phyloP scores from a whole-genome alignment of 2,797 vertebrate species.

The Clarias platycephalus region DNA sequence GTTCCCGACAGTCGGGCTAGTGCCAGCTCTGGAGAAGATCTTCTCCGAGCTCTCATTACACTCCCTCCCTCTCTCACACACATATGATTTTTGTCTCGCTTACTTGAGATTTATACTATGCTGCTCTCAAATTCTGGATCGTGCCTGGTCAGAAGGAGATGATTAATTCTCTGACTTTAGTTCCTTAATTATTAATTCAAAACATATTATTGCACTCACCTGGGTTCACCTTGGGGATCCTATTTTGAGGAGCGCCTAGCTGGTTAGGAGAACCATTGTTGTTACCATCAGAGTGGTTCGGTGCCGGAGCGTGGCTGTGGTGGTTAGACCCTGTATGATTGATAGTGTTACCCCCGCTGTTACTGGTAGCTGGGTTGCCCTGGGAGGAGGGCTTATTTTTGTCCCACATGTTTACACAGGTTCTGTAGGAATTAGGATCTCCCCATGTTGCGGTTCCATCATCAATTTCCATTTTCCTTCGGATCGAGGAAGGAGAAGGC shows the following conservation, averaged over 20 bases:
- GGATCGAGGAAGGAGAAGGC: constrained; percentile 93
- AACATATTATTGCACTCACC: constrained; percentile 70
- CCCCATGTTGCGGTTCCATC: constrained; percentile 99
- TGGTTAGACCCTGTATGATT: constrained; percentile 74
- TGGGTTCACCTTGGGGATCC: constrained; percentile 87
- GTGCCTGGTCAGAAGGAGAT: background rate
- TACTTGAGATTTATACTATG: background rate
- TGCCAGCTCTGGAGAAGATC: background rate
- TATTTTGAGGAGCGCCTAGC: constrained; percentile 80
- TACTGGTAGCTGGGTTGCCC: constrained; percentile 75
- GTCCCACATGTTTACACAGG: constrained; percentile 97
- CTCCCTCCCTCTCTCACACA: background rate
- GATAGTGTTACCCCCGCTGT: constrained; percentile 66
- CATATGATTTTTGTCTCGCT: background rate
- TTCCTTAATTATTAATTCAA: background rate
- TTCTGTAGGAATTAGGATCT: constrained; percentile 86
- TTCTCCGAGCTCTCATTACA: background rate
- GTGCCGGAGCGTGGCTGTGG: constrained; percentile 70
- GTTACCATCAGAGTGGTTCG: constrained; percentile 78
- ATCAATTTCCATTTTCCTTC: constrained; percentile 97
- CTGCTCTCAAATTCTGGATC: background rate
- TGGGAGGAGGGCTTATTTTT: constrained; percentile 86
- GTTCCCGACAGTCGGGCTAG: background rate
- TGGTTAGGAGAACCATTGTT: constrained; percentile 82
- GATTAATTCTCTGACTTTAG: background rate